Percentiles rank a stretch among this genome's conserved stretches.
phyloP scores from a whole-genome alignment of 2,797 vertebrate genomes.

The Muraenolepis orangiensis region DNA sequence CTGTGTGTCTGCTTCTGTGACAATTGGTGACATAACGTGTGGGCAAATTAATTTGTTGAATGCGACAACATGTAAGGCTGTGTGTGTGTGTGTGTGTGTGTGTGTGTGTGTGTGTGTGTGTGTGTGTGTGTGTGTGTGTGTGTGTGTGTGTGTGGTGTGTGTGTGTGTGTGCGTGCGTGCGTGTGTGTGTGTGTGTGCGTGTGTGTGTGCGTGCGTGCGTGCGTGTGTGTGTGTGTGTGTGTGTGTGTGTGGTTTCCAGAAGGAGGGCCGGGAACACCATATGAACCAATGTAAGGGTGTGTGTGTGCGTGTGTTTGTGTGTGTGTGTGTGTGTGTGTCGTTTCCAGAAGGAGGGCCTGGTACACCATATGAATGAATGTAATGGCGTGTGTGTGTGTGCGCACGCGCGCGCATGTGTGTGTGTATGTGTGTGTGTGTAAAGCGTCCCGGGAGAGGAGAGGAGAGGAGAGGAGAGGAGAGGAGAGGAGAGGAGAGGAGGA shows the following conservation, averaged over 20 bases:
- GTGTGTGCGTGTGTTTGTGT: neutral
- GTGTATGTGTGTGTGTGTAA: neutral
- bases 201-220: no score
- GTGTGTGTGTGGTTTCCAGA: no score
- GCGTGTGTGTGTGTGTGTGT: no score
- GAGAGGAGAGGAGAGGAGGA: neutral
- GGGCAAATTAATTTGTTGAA: neutral
- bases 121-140: no score
- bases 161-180: no score
- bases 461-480: neutral
- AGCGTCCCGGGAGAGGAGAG: no score
- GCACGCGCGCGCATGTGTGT: neutral
- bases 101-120: no score
- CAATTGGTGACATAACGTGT: neutral
- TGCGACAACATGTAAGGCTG: neutral
- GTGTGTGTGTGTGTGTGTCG: neutral
- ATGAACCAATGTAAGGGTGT: no score
- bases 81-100: no score
- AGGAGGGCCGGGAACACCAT: no score
- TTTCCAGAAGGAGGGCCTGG: neutral
- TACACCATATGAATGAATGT: neutral
- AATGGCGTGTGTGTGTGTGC: neutral
- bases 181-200: no score
- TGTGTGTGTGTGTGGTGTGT: no score
- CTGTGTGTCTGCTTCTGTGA: neutral